phyloP scores from a whole-genome alignment of 2,888 invertebrate species.

The Hetaerina titia region DNA sequence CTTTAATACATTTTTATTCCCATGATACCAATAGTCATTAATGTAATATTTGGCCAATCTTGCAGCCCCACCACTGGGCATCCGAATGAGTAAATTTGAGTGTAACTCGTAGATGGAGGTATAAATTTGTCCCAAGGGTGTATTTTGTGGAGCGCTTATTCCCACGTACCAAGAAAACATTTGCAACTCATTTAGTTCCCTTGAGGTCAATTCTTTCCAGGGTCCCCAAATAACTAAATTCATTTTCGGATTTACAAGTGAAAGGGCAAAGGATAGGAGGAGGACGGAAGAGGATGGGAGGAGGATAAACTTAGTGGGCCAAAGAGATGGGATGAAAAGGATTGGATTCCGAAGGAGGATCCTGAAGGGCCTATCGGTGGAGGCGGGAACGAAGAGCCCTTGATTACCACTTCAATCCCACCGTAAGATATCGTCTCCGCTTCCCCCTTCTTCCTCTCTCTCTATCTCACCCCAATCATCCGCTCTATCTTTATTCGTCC shows the following conservation, averaged over 20 bases:
- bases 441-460: neutral
- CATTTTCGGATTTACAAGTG: neutral
- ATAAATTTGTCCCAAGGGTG: neutral
- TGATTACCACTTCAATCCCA: slow-evolving; percentile 41
- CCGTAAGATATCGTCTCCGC: neutral
- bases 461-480: neutral
- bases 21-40: no score
- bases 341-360: neutral
- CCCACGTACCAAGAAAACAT: neutral
- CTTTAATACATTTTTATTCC: no score
- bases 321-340: neutral
- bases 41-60: no score
- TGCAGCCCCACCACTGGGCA: neutral
- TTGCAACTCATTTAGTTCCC: neutral
- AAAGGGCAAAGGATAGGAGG: neutral
- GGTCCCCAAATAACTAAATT: neutral
- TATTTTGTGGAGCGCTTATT: neutral
- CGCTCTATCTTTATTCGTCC: neutral
- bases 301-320: neutral
- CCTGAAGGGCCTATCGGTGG: neutral
- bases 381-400: neutral
- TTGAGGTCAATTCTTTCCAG: neutral
- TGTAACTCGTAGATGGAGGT: neutral
- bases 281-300: neutral
- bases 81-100: neutral